Evolutionary conservation across 2,797 vertebrate genomes (phyloP).

Genomic region (Parauchenoglanis ngamensis): DNA sequence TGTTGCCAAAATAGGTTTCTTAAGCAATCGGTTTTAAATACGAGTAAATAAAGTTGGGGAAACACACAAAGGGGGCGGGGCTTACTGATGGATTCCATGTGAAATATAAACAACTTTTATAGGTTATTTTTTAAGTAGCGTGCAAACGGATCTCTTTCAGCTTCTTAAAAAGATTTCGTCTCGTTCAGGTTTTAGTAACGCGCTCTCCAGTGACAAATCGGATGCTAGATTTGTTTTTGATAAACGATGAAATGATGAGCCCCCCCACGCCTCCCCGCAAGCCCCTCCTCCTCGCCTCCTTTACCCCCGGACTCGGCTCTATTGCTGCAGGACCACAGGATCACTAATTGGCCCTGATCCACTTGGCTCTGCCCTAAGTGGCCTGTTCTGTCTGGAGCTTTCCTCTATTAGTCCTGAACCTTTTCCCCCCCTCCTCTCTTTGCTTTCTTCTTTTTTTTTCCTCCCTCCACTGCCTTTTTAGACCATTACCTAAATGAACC

Average conservation of each 20-base stretch:
- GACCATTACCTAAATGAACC: conserved; percentile 63
- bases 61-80: not conserved
- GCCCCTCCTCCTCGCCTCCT: conserved; percentile 4
- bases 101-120: too few species aligned
- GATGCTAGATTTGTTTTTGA: not conserved
- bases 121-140: not conserved
- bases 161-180: not conserved
- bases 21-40: not conserved
- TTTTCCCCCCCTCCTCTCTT: conserved; percentile 28
- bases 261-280: not conserved
- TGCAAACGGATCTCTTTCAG: not conserved
- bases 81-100: not conserved
- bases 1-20: not conserved
- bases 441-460: not conserved
- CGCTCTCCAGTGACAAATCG: not conserved
- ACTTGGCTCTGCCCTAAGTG: conserved; percentile 55
- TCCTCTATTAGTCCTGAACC: conserved; percentile 55
- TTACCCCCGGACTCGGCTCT: conserved; percentile 46
- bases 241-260: not conserved
- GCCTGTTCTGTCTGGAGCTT: conserved; percentile 54
- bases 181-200: not conserved
- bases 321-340: conserved; percentile 40
- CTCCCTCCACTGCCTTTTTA: conserved; percentile 47
- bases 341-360: conserved; percentile 58
- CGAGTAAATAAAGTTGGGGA: too few species aligned